Conservation (phyloP, 2,113 vertebrate species). For the Strigops habroptila region DNA sequence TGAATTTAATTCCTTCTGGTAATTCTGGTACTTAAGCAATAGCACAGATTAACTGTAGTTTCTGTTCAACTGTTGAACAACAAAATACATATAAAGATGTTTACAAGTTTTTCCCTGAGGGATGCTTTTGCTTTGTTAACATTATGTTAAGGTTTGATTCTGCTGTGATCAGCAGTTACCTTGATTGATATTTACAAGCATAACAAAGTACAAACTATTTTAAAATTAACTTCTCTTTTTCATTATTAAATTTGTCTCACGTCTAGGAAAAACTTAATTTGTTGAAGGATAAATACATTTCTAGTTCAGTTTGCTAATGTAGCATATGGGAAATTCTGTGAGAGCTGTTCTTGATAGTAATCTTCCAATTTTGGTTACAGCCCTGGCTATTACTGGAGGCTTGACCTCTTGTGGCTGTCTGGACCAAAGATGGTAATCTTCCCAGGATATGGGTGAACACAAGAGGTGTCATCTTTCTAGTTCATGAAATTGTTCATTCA, state of each 20-base stretch:
- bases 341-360: neutral
- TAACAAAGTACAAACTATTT: neutral
- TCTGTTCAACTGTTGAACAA: neutral
- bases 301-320: neutral
- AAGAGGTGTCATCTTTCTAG: neutral
- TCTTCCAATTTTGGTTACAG: conserved; percentile 42
- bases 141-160: neutral
- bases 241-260: neutral
- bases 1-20: neutral
- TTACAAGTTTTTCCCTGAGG: neutral
- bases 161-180: neutral
- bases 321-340: neutral
- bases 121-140: neutral
- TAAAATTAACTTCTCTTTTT: neutral
- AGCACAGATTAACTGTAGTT: neutral
- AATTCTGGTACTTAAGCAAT: neutral
- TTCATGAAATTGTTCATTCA: neutral
- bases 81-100: neutral
- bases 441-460: neutral
- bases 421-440: neutral
- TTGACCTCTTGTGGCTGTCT: conserved; percentile 50
- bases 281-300: neutral
- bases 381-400: neutral
- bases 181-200: neutral
- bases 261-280: neutral